These are phyloP conservation scores for Crocuta crocuta DNA, from an alignment of 2,113 vertebrate genomes.

Conservation along the genomic window DNA sequence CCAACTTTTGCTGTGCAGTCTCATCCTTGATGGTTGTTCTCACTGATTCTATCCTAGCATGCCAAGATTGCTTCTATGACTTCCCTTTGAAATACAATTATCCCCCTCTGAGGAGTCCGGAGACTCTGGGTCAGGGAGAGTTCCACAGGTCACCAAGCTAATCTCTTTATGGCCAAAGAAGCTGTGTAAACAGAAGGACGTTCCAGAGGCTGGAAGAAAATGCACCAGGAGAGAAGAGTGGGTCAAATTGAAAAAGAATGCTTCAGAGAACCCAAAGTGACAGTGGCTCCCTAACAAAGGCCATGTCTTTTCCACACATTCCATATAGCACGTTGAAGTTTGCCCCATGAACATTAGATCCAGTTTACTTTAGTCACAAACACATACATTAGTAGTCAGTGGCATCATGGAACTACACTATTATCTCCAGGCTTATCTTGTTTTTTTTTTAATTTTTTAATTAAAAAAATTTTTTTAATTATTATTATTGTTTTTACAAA, in stretches of 20 bases:
- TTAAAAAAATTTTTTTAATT: too few species aligned
- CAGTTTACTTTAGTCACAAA: not conserved
- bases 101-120: not conserved
- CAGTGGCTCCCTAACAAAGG: not conserved
- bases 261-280: constrained; percentile 20
- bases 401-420: not conserved
- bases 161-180: constrained; percentile 41
- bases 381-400: not conserved
- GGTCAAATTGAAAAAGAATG: constrained; percentile 29
- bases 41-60: constrained; percentile 53
- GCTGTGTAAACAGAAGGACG: constrained; percentile 15
- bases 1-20: constrained; percentile 26
- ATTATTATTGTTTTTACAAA: too few species aligned
- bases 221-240: not conserved
- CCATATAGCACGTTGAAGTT: not conserved
- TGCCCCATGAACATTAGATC: not conserved
- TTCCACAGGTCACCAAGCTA: constrained; percentile 13
- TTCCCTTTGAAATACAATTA: constrained; percentile 63
- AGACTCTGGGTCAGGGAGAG: constrained; percentile 35
- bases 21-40: constrained; percentile 9
- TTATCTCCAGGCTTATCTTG: not conserved
- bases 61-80: constrained; percentile 38
- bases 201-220: constrained; percentile 54
- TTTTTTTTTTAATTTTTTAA: not conserved
- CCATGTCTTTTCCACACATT: not conserved